Evolutionary conservation across 2,113 vertebrate species (phyloP), one percentile per base, ranked within the genome.

Genomic region (Edolisoma coerulescens): DNA sequence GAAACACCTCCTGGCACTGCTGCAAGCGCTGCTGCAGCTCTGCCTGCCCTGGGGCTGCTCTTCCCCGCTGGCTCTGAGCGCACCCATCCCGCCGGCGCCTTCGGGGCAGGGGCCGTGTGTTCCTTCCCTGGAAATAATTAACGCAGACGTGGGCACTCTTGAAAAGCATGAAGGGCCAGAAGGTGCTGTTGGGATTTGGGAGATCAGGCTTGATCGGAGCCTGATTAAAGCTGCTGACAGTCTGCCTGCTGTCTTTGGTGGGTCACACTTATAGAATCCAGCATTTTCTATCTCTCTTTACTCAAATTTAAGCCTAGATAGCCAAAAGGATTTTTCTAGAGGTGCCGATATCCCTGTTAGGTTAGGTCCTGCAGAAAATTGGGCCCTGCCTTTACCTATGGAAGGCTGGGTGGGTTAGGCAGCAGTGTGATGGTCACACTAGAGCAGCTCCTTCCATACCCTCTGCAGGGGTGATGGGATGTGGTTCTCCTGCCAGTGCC

Each of bases 21-120:
- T 70, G 42, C 33, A 13, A 4, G 7, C 2, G 1, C 53, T 45
- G 69, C 39, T 33, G 17, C 3, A 42, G 49, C 74, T 59, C n/a
- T n/a, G n/a, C n/a, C n/a, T n/a, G n/a, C n/a, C n/a, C n/a, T 54
- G 7, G 28, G 53, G 49, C 52, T 61, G 84, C 68, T 18, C 35
- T 18, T 33, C 41, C 35, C 32, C 44, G 57, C 73, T 37, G 68
- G 2, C 50, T 71, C 39, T 11, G 49, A 78, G 78, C 77, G 9
- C 32, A 8, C 37, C 35, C 32, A 0, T 44, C 53, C 78, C 57
- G 70, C 77, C 27, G 0, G 1, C n/a, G 80, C 78, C 49, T 49
- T 20, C 2, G 3, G 7, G 52, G 10, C 32, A 20, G 10, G 16
- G 33, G 4, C 4, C 52, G 11, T 8, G 1, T 5, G 7, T 5